phyloP scores from a whole-genome alignment of 2,797 vertebrate genomes.

The Labeo calbasu region DNA sequence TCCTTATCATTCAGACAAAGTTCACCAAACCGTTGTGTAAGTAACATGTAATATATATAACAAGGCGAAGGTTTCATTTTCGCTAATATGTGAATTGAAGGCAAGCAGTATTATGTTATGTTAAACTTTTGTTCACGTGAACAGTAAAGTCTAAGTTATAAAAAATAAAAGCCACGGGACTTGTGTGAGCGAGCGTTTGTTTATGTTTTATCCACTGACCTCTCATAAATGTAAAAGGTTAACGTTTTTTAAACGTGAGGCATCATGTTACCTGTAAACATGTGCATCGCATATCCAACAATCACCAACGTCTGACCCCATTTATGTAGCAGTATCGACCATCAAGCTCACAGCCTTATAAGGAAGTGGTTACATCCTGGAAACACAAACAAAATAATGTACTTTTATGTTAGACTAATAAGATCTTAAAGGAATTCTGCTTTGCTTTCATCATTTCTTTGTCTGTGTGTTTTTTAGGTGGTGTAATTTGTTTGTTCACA shows the following conservation, averaged over 20 bases:
- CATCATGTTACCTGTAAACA: slow-evolving; percentile 45
- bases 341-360: neutral
- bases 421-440: neutral
- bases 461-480: neutral
- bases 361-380: slow-evolving; percentile 34
- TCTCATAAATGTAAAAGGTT: neutral
- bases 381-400: neutral
- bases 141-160: neutral
- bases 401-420: neutral
- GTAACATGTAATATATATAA: slow-evolving; percentile 27
- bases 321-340: neutral
- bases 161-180: slow-evolving; percentile 1
- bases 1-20: slow-evolving; percentile 20
- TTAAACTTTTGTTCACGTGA: slow-evolving; percentile 16
- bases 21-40: slow-evolving; percentile 36
- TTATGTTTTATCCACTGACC: neutral
- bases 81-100: neutral
- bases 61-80: neutral
- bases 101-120: neutral
- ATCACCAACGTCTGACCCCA: neutral
- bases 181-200: neutral
- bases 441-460: neutral
- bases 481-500: slow-evolving; percentile 10
- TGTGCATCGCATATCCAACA: slow-evolving; percentile 10
- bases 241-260: slow-evolving; percentile 3